A percentile compares a stretch with the other conserved stretches of the same genome.
phyloP scores from a whole-genome alignment of 2,797 vertebrate species.

The Dryobates pubescens region DNA sequence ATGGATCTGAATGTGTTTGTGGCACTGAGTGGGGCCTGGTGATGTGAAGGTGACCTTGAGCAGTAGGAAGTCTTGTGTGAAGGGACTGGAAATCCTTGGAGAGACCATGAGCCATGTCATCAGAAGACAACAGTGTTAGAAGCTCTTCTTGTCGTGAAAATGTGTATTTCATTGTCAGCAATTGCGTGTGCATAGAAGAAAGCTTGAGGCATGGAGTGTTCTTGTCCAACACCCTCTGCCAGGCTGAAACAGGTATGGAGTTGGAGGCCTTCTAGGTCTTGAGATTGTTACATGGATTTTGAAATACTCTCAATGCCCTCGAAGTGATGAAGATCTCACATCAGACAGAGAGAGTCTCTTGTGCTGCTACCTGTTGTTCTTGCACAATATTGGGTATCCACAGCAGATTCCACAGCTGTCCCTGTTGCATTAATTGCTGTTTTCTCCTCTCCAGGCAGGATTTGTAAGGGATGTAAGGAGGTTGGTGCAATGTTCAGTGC shows the following conservation, averaged over 20 bases:
- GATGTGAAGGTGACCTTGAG: background rate
- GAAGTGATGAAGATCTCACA: background rate
- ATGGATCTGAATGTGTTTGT: background rate
- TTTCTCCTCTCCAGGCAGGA: no score
- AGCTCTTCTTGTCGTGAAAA: background rate
- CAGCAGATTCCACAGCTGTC: background rate
- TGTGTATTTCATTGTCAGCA: fast-evolving
- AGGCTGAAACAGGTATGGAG: background rate
- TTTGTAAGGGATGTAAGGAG: background rate
- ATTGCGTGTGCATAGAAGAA: background rate
- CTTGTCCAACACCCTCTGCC: background rate
- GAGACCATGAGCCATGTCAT: no score
- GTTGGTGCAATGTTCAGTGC: background rate
- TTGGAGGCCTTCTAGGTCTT: background rate
- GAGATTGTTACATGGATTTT: background rate
- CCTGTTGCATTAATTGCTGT: background rate
- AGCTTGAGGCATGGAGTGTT: background rate
- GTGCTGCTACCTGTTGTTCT: no score
- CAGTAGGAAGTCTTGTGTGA: background rate
- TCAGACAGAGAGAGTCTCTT: background rate
- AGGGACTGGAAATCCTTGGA: background rate
- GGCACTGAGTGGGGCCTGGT: background rate
- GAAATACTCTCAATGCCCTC: background rate
- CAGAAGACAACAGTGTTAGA: background rate
- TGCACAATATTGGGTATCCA: no score